These are phyloP conservation scores for Poeciliopsis paucimaculata DNA, from an alignment of 2,797 vertebrate species.

Conservation along the genomic window DNA sequence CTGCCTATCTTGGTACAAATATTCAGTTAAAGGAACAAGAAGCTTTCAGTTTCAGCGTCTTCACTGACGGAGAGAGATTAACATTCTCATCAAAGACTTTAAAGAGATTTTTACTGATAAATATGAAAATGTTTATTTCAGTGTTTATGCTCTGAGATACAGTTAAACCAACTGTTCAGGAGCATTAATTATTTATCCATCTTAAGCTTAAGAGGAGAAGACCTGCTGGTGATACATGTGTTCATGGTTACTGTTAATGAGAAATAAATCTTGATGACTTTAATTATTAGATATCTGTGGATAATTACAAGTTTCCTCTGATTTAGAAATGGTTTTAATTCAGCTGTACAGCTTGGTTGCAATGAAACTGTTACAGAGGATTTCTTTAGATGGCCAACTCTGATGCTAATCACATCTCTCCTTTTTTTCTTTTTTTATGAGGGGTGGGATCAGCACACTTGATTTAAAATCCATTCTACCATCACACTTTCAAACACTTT, in stretches of 20 bases:
- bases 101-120: background rate
- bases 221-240: background rate
- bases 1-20: background rate
- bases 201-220: background rate
- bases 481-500: background rate
- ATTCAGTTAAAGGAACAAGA: background rate
- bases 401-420: background rate
- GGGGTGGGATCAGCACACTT: background rate
- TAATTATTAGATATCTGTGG: background rate
- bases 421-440: background rate
- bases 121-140: background rate
- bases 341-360: background rate
- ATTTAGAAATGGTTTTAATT: background rate
- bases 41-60: background rate
- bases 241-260: background rate
- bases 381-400: background rate
- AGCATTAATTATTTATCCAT: background rate
- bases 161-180: background rate
- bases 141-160: background rate
- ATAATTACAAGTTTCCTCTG: background rate
- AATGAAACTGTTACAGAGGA: background rate
- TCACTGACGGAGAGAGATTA: background rate
- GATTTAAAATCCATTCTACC: background rate
- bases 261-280: background rate
- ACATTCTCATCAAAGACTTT: background rate